A percentile compares a stretch with the other conserved stretches of the same genome.
Conservation (phyloP, 2,888 invertebrate species). For the Exocentrus adspersus region DNA sequence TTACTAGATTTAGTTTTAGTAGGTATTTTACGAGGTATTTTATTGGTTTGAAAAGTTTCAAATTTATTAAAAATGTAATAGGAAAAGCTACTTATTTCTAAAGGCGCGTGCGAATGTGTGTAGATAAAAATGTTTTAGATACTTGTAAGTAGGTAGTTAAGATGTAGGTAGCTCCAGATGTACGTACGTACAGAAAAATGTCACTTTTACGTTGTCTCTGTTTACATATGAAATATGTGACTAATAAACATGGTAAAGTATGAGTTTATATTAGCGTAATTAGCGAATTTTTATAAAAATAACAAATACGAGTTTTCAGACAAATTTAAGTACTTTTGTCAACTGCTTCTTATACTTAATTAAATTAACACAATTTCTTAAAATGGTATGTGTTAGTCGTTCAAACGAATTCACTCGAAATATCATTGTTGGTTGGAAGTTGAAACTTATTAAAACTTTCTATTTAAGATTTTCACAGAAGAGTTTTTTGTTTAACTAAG, state of each 20-base stretch:
- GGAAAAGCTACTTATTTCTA: no score
- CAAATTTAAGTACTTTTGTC: not conserved
- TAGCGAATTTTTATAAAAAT: not conserved
- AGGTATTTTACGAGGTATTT: no score
- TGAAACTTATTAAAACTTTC: conserved; percentile 13
- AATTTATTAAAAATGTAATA: no score
- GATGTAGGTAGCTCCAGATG: not conserved
- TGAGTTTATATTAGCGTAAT: not conserved
- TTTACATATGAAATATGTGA: not conserved
- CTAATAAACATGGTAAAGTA: not conserved
- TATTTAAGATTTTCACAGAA: conserved; percentile 9
- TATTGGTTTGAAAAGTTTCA: no score
- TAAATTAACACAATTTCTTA: conserved; percentile 14
- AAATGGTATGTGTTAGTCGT: conserved; percentile 5
- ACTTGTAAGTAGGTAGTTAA: no score
- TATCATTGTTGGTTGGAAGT: not conserved
- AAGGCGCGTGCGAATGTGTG: no score
- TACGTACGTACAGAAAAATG: conserved; percentile 2
- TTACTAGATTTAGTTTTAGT: no score
- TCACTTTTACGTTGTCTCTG: not conserved
- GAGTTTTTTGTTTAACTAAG: not conserved
- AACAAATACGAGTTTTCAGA: not conserved
- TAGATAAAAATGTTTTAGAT: no score
- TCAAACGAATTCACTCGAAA: not conserved
- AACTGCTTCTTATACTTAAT: not conserved